These are phyloP conservation scores for Ectemnius lituratus DNA, from an alignment of 2,888 invertebrate genomes.

Conservation along the genomic window DNA sequence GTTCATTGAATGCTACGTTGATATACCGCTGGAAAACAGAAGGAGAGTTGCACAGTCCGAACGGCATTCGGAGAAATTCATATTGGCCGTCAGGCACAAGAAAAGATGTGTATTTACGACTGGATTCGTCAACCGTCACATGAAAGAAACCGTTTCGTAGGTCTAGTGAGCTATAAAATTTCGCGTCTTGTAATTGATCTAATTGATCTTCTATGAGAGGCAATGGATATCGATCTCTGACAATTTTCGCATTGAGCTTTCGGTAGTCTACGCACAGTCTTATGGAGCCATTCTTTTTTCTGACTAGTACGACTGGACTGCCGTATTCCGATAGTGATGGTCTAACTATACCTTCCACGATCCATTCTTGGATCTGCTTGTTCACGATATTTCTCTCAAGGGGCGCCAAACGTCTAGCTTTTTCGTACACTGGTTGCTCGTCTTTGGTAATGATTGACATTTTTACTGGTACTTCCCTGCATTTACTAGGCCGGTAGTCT, in stretches of 20 bases:
- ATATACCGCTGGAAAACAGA: not conserved
- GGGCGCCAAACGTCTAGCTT: too few relatives aligned
- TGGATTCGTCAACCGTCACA: constrained; percentile 51
- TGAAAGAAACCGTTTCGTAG: constrained; percentile 62
- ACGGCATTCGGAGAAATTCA: constrained; percentile 57
- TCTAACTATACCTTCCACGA: too few relatives aligned
- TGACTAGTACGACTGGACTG: not conserved
- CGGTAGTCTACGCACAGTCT: constrained; percentile 5
- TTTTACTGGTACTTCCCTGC: too few relatives aligned
- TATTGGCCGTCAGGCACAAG: constrained; percentile 55
- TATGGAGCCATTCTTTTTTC: not conserved
- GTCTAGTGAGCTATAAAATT: constrained; percentile 15
- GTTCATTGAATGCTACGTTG: not conserved
- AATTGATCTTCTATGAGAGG: constrained; percentile 18
- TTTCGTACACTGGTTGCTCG: too few relatives aligned
- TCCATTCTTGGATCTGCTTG: too few relatives aligned
- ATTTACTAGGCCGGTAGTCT: too few relatives aligned
- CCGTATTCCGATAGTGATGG: too few relatives aligned
- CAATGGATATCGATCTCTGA: constrained; percentile 6
- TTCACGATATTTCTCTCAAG: too few relatives aligned
- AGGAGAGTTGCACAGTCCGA: constrained; percentile 54
- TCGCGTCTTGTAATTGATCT: not conserved
- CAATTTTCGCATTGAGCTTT: constrained; percentile 2
- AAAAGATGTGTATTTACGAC: constrained; percentile 61
- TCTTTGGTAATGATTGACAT: too few relatives aligned